Conservation (phyloP, 2,797 vertebrate species). For the Dicrostonyx torquatus region DNA sequence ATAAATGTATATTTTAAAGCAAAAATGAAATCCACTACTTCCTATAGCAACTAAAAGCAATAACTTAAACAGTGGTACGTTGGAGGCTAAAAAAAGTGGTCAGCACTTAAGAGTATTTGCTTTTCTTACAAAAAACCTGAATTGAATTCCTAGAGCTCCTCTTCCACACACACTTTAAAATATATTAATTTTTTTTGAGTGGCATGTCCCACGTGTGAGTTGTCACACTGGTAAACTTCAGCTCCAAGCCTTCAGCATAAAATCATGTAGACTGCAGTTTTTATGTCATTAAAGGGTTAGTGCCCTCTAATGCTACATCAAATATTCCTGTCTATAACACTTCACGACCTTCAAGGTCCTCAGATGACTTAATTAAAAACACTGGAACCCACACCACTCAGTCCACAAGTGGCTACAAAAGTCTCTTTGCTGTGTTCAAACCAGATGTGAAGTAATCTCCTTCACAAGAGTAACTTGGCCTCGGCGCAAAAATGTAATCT, state of each 20-base stretch:
- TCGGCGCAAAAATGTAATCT: slow-evolving; percentile 3
- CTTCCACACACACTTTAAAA: background rate
- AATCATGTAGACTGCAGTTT: background rate
- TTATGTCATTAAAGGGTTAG: background rate
- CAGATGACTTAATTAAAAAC: slow-evolving; percentile 15
- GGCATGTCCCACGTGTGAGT: background rate
- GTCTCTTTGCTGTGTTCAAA: slow-evolving; percentile 17
- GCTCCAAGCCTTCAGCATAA: too few relatives aligned
- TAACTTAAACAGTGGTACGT: background rate
- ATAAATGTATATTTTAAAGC: background rate
- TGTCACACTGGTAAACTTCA: background rate
- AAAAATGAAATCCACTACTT: background rate
- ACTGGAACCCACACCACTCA: background rate
- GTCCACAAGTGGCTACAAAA: background rate
- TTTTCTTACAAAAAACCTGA: background rate
- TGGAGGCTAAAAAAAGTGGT: background rate
- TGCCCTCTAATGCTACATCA: background rate
- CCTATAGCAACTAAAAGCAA: background rate
- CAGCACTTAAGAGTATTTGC: background rate
- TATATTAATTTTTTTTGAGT: background rate
- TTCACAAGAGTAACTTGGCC: slow-evolving; percentile 14
- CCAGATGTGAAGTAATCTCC: slow-evolving; percentile 2
- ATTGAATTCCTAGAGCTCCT: background rate
- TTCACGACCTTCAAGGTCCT: background rate
- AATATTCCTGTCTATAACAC: background rate